Percentiles rank a stretch among this genome's conserved stretches.
Evolutionary conservation across 2,113 vertebrate species (phyloP).

Genomic region (Todiramphus saurophagus): DNA sequence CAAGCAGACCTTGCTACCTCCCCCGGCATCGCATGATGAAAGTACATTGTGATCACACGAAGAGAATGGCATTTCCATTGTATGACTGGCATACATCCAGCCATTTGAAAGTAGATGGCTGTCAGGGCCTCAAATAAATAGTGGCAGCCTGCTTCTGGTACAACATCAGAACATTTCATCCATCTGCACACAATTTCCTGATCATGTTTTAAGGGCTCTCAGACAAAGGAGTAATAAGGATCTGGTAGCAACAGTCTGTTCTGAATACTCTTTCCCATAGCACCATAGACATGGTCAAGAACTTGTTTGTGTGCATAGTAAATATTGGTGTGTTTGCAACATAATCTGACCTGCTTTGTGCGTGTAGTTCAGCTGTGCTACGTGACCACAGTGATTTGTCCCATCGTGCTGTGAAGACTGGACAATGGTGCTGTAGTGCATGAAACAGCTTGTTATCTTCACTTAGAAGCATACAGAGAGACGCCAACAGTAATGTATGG

Average conservation of each 20-base stretch:
- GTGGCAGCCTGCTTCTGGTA: constrained; percentile 38
- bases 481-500: background rate
- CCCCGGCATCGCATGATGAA: background rate
- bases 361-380: background rate
- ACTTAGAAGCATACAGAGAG: background rate
- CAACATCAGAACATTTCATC: constrained; percentile 36
- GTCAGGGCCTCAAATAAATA: constrained; percentile 11
- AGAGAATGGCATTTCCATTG: constrained; percentile 32
- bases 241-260: background rate
- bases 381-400: background rate
- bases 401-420: background rate
- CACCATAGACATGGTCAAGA: background rate
- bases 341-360: background rate
- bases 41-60: background rate
- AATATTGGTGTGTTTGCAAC: background rate
- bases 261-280: background rate
- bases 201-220: background rate
- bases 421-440: background rate
- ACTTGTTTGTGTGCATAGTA: background rate
- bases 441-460: background rate
- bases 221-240: constrained; percentile 23
- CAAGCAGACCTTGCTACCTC: constrained; percentile 8
- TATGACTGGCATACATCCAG: constrained; percentile 46
- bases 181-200: constrained; percentile 38
- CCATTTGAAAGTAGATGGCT: constrained; percentile 25